phyloP scores from a whole-genome alignment of 2,797 vertebrate species.

The Acestrorhynchus altus region DNA sequence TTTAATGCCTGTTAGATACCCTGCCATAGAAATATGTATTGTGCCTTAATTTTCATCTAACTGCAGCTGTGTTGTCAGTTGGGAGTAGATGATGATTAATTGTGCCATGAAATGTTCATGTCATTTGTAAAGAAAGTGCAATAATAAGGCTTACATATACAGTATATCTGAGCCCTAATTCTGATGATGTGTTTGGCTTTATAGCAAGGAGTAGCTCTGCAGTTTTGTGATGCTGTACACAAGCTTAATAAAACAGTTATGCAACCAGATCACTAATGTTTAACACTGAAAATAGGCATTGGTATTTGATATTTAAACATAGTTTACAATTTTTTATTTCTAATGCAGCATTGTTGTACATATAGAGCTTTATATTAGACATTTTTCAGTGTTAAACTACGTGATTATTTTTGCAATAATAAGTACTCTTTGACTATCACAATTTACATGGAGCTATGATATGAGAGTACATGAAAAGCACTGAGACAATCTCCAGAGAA shows the following conservation, averaged over 20 bases:
- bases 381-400: constrained; percentile 27
- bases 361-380: neutral
- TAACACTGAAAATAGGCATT: constrained; percentile 4
- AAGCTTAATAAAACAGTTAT: constrained; percentile 21
- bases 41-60: neutral
- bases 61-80: neutral
- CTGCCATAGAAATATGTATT: constrained; percentile 10
- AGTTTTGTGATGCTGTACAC: constrained; percentile 8
- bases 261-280: neutral
- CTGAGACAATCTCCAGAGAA: neutral
- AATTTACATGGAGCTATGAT: constrained; percentile 62
- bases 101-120: constrained; percentile 7
- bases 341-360: constrained; percentile 13
- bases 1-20: constrained; percentile 16
- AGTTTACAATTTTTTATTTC: constrained; percentile 25
- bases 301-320: constrained; percentile 28
- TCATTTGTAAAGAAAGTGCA: constrained; percentile 17
- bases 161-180: constrained; percentile 52
- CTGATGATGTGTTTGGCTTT: constrained; percentile 9
- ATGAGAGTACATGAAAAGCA: constrained; percentile 70
- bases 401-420: constrained; percentile 59
- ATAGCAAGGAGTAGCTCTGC: neutral
- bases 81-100: neutral
- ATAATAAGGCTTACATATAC: constrained; percentile 3
- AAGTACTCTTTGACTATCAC: constrained; percentile 78